These are phyloP conservation scores for Peromyscus eremicus DNA, from an alignment of 2,797 vertebrate genomes.

Conservation along the genomic window DNA sequence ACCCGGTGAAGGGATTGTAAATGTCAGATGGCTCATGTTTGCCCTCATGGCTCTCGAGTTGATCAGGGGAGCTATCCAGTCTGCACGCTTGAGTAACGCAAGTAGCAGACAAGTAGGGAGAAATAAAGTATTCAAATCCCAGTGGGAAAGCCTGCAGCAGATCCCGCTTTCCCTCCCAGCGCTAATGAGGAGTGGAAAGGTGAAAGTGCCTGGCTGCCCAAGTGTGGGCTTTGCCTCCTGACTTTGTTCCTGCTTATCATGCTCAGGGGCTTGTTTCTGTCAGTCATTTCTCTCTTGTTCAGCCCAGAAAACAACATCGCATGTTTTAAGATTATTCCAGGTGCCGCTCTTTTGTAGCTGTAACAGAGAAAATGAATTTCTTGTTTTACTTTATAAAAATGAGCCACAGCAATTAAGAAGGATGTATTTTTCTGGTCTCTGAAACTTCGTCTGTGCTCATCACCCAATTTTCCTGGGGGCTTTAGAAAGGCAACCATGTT, in stretches of 20 bases:
- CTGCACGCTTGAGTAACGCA: constrained; percentile 63
- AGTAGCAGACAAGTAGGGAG: constrained; percentile 35
- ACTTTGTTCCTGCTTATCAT: constrained; percentile 64
- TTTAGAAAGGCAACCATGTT: neutral
- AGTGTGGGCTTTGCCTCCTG: constrained; percentile 69
- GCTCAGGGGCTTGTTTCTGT: constrained; percentile 67
- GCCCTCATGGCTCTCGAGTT: constrained; percentile 59
- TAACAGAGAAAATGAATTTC: constrained; percentile 26
- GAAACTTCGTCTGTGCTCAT: constrained; percentile 7
- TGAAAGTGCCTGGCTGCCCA: constrained; percentile 56
- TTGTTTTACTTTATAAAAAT: constrained; percentile 47
- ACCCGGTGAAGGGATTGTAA: neutral
- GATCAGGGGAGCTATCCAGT: constrained; percentile 41
- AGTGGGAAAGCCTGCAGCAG: neutral
- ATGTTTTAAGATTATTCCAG: constrained; percentile 55
- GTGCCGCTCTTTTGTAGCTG: constrained; percentile 54
- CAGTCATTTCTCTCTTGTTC: constrained; percentile 75
- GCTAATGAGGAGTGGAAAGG: constrained; percentile 69
- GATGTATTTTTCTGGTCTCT: constrained; percentile 34
- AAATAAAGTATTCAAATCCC: constrained; percentile 59
- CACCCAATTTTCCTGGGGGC: neutral
- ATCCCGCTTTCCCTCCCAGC: constrained; percentile 11
- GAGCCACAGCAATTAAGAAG: constrained; percentile 51
- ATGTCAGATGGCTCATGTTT: constrained; percentile 70
- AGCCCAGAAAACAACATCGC: constrained; percentile 72